Percentiles rank a stretch among this genome's conserved stretches.
Conservation (phyloP, 1,140 invertebrate genomes). For the Polypedilum vanderplanki region DNA sequence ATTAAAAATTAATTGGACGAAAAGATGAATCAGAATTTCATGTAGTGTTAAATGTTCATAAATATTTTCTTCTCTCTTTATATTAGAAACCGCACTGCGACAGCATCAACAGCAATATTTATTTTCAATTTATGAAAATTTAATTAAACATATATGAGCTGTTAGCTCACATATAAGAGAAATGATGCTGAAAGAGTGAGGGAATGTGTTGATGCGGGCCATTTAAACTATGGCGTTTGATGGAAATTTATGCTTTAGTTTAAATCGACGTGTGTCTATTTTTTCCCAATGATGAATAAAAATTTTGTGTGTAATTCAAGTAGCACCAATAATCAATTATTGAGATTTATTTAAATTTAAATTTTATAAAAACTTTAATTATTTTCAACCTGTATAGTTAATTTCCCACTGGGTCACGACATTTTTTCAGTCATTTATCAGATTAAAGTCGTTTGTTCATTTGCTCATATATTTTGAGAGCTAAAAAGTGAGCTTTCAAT, state of each 20-base stretch:
- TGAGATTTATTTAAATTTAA: too few relatives aligned
- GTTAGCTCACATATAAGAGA: background rate
- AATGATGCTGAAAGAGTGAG: background rate
- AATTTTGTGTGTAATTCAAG: too few relatives aligned
- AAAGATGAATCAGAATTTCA: slow-evolving; percentile 17
- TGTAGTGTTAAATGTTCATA: background rate
- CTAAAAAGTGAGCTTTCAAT: background rate
- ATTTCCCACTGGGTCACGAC: too few relatives aligned
- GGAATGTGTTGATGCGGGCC: background rate
- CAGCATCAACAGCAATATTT: background rate
- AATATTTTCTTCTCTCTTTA: background rate
- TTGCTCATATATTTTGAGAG: background rate
- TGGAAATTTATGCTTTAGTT: slow-evolving; percentile 1
- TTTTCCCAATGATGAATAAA: too few relatives aligned
- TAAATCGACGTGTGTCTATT: background rate
- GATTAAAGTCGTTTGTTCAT: too few relatives aligned
- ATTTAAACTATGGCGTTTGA: background rate
- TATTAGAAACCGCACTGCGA: background rate
- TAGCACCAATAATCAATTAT: too few relatives aligned
- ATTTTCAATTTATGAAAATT: slow-evolving; percentile 20
- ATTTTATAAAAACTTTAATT: too few relatives aligned
- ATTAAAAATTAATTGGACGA: slow-evolving; percentile 29
- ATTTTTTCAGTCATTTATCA: too few relatives aligned
- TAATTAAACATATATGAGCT: background rate
- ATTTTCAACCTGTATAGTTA: too few relatives aligned